Base-by-base conservation (phyloP, 92 coral and sea anemone species). In the Plumapathes pennacea region DNA sequence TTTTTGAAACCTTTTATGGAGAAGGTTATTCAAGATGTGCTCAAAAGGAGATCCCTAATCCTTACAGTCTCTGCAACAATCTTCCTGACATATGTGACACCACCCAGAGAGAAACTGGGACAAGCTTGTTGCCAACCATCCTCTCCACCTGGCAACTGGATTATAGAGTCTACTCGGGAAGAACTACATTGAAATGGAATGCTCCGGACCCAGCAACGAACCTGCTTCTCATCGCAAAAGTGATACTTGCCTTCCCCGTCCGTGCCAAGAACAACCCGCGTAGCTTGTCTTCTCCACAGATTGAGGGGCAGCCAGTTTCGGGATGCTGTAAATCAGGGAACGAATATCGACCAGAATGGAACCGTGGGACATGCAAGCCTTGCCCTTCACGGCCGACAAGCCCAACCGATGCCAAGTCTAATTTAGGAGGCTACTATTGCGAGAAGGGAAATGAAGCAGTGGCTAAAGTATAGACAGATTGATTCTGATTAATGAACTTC, bases 141-240 rank as follows among this genome's bases (percentile, higher is more conserved):
- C 64, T 81, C 27, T 75, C 83, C 4, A 74, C 77, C 3, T 81
- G 83, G 83, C 64, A 59, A 33, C n/a, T 81, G n/a, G 33, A 49
- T 10, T 81, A 74, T 31, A 20, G 53, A 2, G 22, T 66, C 10
- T 46, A 43, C 14, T 32, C 65, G 5, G 77, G 71, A 17, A 27
- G 27, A 22, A 14, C 0, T 0, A 43, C 25, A 11, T 30, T 81
- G 18, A 25, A 27, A 19, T 81, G 88, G 88, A 40, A 55, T 50
- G 82, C 83, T 4, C 83, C 82, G 25, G 47, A 81, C 48, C 82
- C 88, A 8, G 72, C 88, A 15, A 81, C 83, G 5, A 32, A 74
- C 46, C 61, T 81, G 9, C 57, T 64, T 8, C 8, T 67, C 23
- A 75, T 64, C 11, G 88, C 43, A 43, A 56, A 66, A 29, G 83